A percentile compares a stretch with the other conserved stretches of the same genome.
phyloP scores from a whole-genome alignment of 2,113 vertebrate species.

The Xiphophorus hellerii region DNA sequence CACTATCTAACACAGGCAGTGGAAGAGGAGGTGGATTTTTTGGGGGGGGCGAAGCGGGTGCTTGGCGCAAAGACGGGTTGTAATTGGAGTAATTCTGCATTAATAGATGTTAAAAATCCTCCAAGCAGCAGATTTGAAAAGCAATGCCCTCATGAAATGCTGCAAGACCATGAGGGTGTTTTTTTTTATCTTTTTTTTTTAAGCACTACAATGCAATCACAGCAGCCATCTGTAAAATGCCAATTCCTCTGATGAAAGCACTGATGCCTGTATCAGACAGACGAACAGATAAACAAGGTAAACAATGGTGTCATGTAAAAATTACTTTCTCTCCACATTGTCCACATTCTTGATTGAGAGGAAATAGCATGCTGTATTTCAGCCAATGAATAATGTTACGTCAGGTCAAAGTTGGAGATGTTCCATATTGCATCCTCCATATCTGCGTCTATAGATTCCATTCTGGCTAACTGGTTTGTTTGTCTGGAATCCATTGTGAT shows the following conservation, averaged over 20 bases:
- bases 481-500: slow-evolving; percentile 53
- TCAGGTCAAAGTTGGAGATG: slow-evolving; percentile 64
- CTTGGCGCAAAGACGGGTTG: slow-evolving; percentile 91
- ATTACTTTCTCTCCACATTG: slow-evolving; percentile 73
- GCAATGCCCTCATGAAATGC: slow-evolving; percentile 76
- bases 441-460: slow-evolving; percentile 59
- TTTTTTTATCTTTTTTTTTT: slow-evolving; percentile 29
- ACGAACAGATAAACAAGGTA: slow-evolving; percentile 68
- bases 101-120: slow-evolving; percentile 90
- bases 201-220: slow-evolving; percentile 57
- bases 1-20: slow-evolving; percentile 91
- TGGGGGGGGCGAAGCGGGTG: too few relatives aligned
- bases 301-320: slow-evolving; percentile 72
- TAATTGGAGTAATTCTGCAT: slow-evolving; percentile 99
- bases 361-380: slow-evolving; percentile 70
- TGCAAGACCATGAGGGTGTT: slow-evolving; percentile 60
- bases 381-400: slow-evolving; percentile 75
- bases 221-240: slow-evolving; percentile 55
- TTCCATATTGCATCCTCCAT: slow-evolving; percentile 62
- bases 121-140: slow-evolving; percentile 85
- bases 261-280: slow-evolving; percentile 54
- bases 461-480: slow-evolving; percentile 52
- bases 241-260: slow-evolving; percentile 55
- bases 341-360: slow-evolving; percentile 65
- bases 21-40: slow-evolving; percentile 74